A percentile compares a stretch with the other conserved stretches of the same genome.
Evolutionary conservation across 1,140 invertebrate genomes (phyloP).

Genomic region (Melipona quadrifasciata): DNA sequence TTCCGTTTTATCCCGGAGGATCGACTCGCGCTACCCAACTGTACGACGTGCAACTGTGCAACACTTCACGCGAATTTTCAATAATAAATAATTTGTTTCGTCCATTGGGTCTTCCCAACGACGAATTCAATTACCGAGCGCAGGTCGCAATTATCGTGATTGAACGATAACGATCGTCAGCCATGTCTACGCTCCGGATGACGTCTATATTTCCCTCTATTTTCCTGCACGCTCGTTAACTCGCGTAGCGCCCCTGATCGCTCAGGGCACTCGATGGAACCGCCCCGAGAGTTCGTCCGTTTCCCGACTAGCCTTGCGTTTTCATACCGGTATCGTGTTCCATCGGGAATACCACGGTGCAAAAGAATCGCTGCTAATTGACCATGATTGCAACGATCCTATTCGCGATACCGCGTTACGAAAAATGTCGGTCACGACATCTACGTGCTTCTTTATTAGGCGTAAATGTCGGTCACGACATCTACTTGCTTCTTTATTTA

Average conservation of each 20-base stretch:
- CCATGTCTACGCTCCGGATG: background rate
- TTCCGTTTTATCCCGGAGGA: background rate
- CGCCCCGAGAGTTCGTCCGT: background rate
- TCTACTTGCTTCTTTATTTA: background rate
- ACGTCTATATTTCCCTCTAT: background rate
- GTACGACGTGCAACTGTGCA: background rate
- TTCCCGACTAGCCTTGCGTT: background rate
- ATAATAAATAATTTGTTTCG: background rate
- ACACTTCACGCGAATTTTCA: background rate
- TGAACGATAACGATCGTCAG: background rate
- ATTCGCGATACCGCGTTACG: constrained; percentile 13
- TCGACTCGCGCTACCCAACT: too few species aligned
- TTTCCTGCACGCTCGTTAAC: constrained; percentile 11
- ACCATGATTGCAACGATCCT: constrained; percentile 25
- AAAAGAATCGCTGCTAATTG: constrained; percentile 31
- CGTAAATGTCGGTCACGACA: constrained; percentile 27
- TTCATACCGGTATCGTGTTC: constrained; percentile 15
- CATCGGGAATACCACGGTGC: background rate
- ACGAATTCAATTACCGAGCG: background rate
- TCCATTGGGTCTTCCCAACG: background rate
- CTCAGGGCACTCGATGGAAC: background rate
- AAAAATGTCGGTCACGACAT: constrained; percentile 31
- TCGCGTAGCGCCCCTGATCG: background rate
- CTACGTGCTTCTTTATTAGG: background rate
- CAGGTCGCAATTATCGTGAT: background rate